Evolutionary conservation across 2,113 vertebrate genomes (phyloP).

Genomic region (Saguinus imperator): DNA sequence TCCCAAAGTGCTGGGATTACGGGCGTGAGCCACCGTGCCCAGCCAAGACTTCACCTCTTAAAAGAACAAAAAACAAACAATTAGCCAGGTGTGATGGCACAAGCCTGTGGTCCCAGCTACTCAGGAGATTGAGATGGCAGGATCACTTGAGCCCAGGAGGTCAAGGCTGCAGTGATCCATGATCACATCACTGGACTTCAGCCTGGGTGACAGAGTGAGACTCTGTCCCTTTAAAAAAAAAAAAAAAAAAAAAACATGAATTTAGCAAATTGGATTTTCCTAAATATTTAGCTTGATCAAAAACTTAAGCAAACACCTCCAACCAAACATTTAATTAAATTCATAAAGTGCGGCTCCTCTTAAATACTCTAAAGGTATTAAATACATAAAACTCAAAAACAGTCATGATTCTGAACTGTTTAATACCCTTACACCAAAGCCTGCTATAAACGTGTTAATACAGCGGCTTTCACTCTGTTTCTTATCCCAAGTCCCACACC

Average conservation of each 20-base stretch:
- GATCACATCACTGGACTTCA: too few relatives aligned
- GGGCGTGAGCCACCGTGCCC: too few relatives aligned
- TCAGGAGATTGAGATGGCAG: too few relatives aligned
- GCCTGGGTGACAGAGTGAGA: too few relatives aligned
- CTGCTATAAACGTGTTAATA: conserved; percentile 16
- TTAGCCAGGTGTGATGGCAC: too few relatives aligned
- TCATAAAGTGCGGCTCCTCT: conserved; percentile 41
- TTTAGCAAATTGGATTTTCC: conserved; percentile 42
- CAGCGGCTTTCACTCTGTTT: conserved; percentile 5
- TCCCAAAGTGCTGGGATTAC: too few relatives aligned
- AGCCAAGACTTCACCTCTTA: too few relatives aligned
- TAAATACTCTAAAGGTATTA: conserved; percentile 23
- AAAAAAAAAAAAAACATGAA: not conserved
- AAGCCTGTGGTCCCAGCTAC: too few relatives aligned
- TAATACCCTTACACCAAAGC: not conserved
- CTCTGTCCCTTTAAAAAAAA: not conserved
- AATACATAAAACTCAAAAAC: conserved; percentile 21
- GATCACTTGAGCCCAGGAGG: too few relatives aligned
- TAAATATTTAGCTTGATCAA: conserved; percentile 39
- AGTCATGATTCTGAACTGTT: not conserved
- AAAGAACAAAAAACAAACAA: too few relatives aligned
- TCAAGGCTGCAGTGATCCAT: too few relatives aligned
- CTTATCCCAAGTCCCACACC: conserved; percentile 52
- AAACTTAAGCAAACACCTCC: conserved; percentile 34
- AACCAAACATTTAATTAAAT: conserved; percentile 39